Conservation (phyloP, 2,113 vertebrate species). For the Helogale parvula region DNA sequence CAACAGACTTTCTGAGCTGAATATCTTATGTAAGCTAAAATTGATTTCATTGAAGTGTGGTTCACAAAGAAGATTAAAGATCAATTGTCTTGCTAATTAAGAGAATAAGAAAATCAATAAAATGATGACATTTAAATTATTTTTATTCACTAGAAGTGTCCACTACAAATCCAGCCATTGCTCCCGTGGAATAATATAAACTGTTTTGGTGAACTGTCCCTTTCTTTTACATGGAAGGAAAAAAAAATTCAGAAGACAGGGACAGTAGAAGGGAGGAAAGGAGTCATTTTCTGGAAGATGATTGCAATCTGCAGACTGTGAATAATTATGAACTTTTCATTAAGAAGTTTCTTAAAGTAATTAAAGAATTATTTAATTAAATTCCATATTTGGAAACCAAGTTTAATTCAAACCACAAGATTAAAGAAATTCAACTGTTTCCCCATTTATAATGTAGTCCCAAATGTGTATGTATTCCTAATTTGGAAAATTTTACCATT, state of each 20-base stretch:
- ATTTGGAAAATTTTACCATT: neutral
- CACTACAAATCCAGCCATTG: conserved; percentile 24
- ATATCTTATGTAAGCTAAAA: neutral
- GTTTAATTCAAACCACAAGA: neutral
- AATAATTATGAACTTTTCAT: conserved; percentile 34
- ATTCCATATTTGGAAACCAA: neutral
- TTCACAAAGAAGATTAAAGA: conserved; percentile 64
- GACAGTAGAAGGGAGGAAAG: neutral
- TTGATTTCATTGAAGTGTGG: conserved; percentile 28
- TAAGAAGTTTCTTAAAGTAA: conserved; percentile 12
- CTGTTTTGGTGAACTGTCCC: neutral
- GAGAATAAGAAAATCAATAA: conserved; percentile 57
- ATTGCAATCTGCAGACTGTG: neutral
- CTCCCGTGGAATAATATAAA: conserved; percentile 5
- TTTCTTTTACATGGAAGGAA: neutral
- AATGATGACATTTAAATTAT: conserved; percentile 73
- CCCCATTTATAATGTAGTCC: neutral
- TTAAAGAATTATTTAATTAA: neutral
- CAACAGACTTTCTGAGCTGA: neutral
- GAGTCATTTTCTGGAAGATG: neutral
- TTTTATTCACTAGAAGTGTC: conserved; percentile 55
- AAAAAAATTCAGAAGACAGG: neutral
- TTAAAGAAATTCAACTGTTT: conserved; percentile 15
- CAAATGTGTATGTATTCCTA: neutral
- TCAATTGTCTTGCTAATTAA: conserved; percentile 58